Base-by-base conservation (phyloP, 2,113 vertebrate species). In the Gallinago paraguaiae region DNA sequence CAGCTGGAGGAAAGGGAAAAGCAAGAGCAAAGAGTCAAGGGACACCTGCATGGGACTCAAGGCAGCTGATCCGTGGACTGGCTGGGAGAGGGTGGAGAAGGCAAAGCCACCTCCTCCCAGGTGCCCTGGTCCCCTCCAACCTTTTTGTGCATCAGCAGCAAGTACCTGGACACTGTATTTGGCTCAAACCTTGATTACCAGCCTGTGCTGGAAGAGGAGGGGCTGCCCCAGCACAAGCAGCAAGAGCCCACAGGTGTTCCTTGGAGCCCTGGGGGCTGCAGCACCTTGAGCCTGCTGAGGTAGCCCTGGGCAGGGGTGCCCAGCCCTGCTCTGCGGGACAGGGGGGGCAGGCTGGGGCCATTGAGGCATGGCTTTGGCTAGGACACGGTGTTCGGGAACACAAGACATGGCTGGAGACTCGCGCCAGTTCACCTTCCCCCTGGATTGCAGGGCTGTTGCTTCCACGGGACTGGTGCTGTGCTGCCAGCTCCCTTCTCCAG, bases 351-450 rank as follows among this genome's bases (percentile, higher is more conserved):
- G 45, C 72, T 0, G 1, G 16, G 27, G 60, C 17, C 4, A 9
- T 30, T 67, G 17, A 12, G 41, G 41, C 33, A 17, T 3, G 41
- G 53, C 75, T 39, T 5, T 17, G 33, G 43, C 76, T 17, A 12
- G 61, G 22, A 69, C 33, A 7, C 0, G 0, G 41, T 17, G 20
- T 45, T 63, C 5, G 1, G 71, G 39, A 35, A 16, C n/a, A 16
- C 0, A 1, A 54, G 45, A n/a, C 35, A 0, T 1, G 2, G 59
- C 74, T 35, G 24, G 19, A 0, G 0, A 1, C n/a, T 50, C 0
- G 3, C 4, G 4, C 68, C 68, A 7, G 24, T 35, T 54, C 39
- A 37, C 65, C 39, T 28, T 46, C 20, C 25, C 13, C 65, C 0
- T 0, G 30, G 37, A 23, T 3, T 17, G 77, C 56, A 20, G 51